phyloP scores from a whole-genome alignment of 2,113 vertebrate genomes.

The Alces alces region DNA sequence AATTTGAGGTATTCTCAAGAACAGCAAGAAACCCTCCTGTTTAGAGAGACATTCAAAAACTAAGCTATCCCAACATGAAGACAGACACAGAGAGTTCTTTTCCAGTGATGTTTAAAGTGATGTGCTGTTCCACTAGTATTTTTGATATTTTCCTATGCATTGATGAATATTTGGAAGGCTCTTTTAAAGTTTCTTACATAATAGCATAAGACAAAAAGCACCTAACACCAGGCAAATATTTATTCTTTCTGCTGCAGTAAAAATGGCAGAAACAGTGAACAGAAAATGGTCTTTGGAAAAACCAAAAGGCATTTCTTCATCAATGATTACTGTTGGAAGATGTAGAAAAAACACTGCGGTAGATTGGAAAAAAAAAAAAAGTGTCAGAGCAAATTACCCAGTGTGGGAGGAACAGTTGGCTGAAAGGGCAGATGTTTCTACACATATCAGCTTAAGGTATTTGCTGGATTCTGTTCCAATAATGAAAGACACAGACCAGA shows the following conservation, averaged over 20 bases:
- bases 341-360: background rate
- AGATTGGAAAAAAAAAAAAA: background rate
- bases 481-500: background rate
- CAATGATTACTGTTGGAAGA: slow-evolving; percentile 42
- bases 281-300: slow-evolving; percentile 61
- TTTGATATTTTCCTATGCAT: slow-evolving; percentile 42
- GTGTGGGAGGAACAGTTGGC: slow-evolving; percentile 45
- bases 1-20: background rate
- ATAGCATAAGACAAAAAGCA: slow-evolving; percentile 16
- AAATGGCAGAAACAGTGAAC: slow-evolving; percentile 60
- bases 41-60: background rate
- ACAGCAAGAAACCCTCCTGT: background rate
- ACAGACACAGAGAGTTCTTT: background rate
- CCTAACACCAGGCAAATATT: slow-evolving; percentile 32
- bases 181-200: slow-evolving; percentile 50
- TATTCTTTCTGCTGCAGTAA: slow-evolving; percentile 47
- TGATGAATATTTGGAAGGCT: slow-evolving; percentile 62
- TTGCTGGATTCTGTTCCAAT: slow-evolving; percentile 11
- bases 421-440: slow-evolving; percentile 7
- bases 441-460: background rate
- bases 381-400: slow-evolving; percentile 14
- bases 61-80: background rate
- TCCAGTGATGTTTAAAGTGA: background rate
- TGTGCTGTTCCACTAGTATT: background rate
- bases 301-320: slow-evolving; percentile 53